Base-by-base conservation (phyloP, 2,888 invertebrate species). In the Ectropis crepuscularia region DNA sequence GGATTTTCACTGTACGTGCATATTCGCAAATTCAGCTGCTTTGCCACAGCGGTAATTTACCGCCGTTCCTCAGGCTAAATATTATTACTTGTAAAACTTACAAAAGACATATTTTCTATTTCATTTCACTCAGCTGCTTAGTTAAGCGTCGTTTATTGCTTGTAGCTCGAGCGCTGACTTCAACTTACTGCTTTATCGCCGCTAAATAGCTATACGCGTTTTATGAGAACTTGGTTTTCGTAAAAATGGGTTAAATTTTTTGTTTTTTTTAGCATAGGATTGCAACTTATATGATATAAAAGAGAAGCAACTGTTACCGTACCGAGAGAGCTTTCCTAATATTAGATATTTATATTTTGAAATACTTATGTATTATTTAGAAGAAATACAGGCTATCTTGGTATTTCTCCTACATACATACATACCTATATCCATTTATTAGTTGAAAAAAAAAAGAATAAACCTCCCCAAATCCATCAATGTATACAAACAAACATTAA, bases 1-100 rank as follows among this genome's bases (percentile, higher is more conserved):
- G 53, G 16, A 28, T 7, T 53, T 6, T n/a, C 42, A 11, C 6
- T 36, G 53, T 53, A 36, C 5, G 5, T 42, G 12, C 6, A 46
- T n/a, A 6, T 55, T 39, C 10, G 16, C 6, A 55, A 10, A 6
- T 55, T 39, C 10, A 47, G 39, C 39, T 55, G 12, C 10, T 50
- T 42, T 45, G 45, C 57, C 41, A 53, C 47, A 7, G 6, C 42
- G n/a, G 43, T 43, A 47, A 57, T 51, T 62, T 53, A 62, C 7
- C 38, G n/a, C 10, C 47, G 11, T 46, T 57, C 42, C 37, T n/a
- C 36, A 42, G 51, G 51, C 47, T 57, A 62, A 57, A 57, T 53
- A 28, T 47, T 53, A 28, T 47, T 12, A 43, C 46, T 42, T 53
- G 46, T 48, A 42, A 61, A 62, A 57, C 57, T 47, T 36, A 16